Percentiles rank a stretch among this genome's conserved stretches.
Evolutionary conservation across 2,113 vertebrate genomes (phyloP).

Genomic region (Microtus pennsylvanicus): DNA sequence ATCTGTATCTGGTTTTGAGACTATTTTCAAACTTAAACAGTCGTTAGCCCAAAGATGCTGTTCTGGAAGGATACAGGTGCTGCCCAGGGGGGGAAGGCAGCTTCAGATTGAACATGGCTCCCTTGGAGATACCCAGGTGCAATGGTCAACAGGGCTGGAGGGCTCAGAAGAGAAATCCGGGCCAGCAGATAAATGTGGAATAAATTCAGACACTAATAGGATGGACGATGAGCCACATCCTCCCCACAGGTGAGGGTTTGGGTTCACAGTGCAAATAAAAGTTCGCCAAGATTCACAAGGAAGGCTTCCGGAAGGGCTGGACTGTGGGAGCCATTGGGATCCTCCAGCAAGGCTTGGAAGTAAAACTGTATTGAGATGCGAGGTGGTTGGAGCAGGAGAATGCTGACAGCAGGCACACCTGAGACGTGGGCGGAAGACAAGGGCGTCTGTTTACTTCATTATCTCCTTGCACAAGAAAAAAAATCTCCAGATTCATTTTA

Average conservation of each 20-base stretch:
- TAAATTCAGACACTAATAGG: rapidly evolving
- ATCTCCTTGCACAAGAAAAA: slow-evolving; percentile 52
- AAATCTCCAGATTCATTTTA: slow-evolving; percentile 42
- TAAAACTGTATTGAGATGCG: not conserved
- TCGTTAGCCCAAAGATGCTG: not conserved
- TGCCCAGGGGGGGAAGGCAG: too few species aligned
- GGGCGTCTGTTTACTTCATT: slow-evolving; percentile 74
- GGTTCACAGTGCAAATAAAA: rapidly evolving
- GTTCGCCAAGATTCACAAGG: not conserved
- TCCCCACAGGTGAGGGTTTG: rapidly evolving
- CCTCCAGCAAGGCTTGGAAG: not conserved
- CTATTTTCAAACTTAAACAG: not conserved
- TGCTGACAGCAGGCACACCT: slow-evolving; percentile 58
- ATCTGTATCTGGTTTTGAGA: not conserved
- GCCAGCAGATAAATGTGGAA: too few species aligned
- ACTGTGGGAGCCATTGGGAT: not conserved
- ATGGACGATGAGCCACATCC: not conserved
- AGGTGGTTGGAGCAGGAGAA: not conserved
- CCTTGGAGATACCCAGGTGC: not conserved
- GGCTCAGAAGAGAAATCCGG: not conserved
- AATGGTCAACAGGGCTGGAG: not conserved
- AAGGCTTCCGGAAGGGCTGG: not conserved
- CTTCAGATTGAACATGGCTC: not conserved
- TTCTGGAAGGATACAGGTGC: too few species aligned
- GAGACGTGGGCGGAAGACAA: slow-evolving; percentile 62